A percentile compares a stretch with the other conserved stretches of the same genome.
These are phyloP conservation scores for Illadopsis cleaveri DNA, from an alignment of 2,113 vertebrate genomes.

Conservation along the genomic window DNA sequence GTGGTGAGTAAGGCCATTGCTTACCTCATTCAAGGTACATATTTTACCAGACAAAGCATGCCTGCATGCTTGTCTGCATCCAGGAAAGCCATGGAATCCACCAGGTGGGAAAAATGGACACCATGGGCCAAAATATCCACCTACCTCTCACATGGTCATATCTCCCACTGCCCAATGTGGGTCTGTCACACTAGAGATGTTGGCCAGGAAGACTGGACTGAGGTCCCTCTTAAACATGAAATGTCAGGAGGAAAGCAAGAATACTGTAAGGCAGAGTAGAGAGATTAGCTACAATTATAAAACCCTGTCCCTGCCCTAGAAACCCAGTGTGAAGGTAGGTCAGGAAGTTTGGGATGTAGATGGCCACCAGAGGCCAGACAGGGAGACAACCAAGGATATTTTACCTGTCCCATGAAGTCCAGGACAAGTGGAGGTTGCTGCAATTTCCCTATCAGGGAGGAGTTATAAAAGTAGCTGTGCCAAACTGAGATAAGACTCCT, in stretches of 20 bases:
- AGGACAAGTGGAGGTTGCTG: background rate
- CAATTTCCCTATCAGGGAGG: background rate
- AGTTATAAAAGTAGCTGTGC: background rate
- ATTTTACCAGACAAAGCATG: background rate
- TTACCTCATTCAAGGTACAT: background rate
- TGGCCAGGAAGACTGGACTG: background rate
- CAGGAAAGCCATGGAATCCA: background rate
- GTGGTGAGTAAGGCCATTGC: background rate
- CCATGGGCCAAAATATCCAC: background rate
- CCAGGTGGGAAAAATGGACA: background rate
- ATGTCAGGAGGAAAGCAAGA: background rate
- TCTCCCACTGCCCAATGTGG: rapidly evolving
- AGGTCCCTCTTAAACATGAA: background rate
- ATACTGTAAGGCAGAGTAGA: background rate
- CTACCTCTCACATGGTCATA: background rate
- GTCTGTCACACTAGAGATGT: background rate
- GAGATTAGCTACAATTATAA: background rate
- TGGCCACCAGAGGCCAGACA: background rate
- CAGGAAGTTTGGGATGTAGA: background rate
- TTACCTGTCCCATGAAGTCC: background rate
- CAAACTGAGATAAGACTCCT: background rate
- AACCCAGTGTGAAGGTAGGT: background rate
- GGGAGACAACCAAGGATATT: background rate
- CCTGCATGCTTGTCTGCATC: rapidly evolving
- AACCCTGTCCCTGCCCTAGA: background rate